A percentile compares a stretch with the other conserved stretches of the same genome.
phyloP scores from a whole-genome alignment of 2,797 vertebrate species.

The Acanthopagrus latus region DNA sequence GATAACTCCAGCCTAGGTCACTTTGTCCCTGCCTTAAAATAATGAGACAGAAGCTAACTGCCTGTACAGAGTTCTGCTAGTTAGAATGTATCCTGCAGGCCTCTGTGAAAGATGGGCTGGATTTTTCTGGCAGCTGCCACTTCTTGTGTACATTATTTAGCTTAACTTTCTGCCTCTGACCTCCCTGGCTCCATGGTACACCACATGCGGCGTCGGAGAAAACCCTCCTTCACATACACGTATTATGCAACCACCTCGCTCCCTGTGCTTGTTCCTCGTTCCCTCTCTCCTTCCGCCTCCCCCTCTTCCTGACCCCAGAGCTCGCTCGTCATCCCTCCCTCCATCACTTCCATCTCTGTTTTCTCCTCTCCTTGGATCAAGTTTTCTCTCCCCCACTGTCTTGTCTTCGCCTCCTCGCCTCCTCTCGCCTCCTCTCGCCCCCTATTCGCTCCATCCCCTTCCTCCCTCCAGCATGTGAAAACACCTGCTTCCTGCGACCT shows the following conservation, averaged over 20 bases:
- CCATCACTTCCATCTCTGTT: slow-evolving; percentile 35
- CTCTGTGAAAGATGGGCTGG: slow-evolving; percentile 59
- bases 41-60: slow-evolving; percentile 77
- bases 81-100: slow-evolving; percentile 74
- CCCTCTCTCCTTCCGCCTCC: slow-evolving; percentile 13
- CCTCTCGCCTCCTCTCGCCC: slow-evolving; percentile 23
- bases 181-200: slow-evolving; percentile 60
- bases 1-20: slow-evolving; percentile 32
- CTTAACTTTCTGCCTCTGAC: slow-evolving; percentile 74
- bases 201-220: slow-evolving; percentile 70
- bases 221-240: slow-evolving; percentile 60
- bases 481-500: slow-evolving; percentile 66
- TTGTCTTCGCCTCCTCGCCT: slow-evolving; percentile 27
- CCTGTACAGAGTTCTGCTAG: slow-evolving; percentile 56
- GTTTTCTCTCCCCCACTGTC: slow-evolving; percentile 21
- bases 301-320: slow-evolving; percentile 47
- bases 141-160: slow-evolving; percentile 80
- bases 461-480: slow-evolving; percentile 58
- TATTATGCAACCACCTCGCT: slow-evolving; percentile 73
- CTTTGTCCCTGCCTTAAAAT: slow-evolving; percentile 52
- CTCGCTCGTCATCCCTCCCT: slow-evolving; percentile 37
- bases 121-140: slow-evolving; percentile 84
- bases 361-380: slow-evolving; percentile 40
- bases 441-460: slow-evolving; percentile 14
- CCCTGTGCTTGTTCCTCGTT: slow-evolving; percentile 40